These are phyloP conservation scores for Pheucticus melanocephalus DNA, from an alignment of 2,113 vertebrate species.

Conservation along the genomic window DNA sequence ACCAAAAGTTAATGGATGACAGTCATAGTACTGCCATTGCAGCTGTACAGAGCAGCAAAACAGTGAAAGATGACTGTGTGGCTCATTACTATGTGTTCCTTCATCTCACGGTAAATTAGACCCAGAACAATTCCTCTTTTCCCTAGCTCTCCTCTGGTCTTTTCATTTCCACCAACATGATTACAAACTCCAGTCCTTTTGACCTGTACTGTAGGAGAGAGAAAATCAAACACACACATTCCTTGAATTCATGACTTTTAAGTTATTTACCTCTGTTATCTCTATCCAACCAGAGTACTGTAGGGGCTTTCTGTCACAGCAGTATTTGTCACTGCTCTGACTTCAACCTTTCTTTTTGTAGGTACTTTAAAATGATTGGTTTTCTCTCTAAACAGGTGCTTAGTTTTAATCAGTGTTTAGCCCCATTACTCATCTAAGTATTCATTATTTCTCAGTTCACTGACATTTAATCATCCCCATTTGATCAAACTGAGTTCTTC, in stretches of 20 bases:
- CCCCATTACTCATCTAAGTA: constrained; percentile 10
- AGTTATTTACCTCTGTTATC: constrained; percentile 18
- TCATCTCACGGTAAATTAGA: not conserved
- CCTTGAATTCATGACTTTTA: not conserved
- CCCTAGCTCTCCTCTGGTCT: not conserved
- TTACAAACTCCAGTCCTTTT: not conserved
- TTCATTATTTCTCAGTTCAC: constrained; percentile 23
- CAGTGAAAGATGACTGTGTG: not conserved
- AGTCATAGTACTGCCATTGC: not conserved
- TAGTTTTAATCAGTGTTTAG: constrained; percentile 27
- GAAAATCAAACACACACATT: not conserved
- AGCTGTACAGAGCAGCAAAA: not conserved
- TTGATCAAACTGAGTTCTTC: not conserved
- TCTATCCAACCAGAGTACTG: not conserved
- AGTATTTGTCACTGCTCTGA: not conserved
- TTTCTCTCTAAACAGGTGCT: not conserved
- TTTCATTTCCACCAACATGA: not conserved
- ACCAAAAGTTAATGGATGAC: not conserved
- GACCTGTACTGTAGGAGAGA: not conserved
- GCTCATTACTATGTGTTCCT: not conserved
- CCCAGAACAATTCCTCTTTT: not conserved
- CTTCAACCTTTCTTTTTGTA: not conserved
- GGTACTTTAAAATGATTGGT: not conserved
- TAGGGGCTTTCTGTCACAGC: not conserved
- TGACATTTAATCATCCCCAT: not conserved